Evolutionary conservation across 2,113 vertebrate species (phyloP), one percentile per base, ranked within the genome.

Genomic region (Motacilla tschutschensis): DNA sequence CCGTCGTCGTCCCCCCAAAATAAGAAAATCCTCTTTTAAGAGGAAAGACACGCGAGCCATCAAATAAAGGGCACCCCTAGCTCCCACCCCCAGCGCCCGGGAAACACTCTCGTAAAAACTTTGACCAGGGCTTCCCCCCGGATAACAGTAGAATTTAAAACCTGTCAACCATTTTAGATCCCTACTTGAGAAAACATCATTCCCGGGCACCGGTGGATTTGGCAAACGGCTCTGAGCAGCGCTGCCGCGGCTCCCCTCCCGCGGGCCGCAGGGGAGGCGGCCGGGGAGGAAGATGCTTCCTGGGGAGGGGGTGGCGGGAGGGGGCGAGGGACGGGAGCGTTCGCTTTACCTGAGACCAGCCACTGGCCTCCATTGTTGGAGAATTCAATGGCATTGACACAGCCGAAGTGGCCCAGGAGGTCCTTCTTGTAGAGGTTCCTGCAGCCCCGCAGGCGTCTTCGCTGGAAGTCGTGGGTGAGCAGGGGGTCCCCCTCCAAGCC

Each of bases 301-400:
- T 83, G 87, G 78, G 86, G 28, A 91, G 74, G 62, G 70, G 91
- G 81, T 43, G 58, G 53, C 43, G 79, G 87, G 20, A 90, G 71
- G 48, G 63, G 90, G 83, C 60, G 54, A 77, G 83, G 81, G 81
- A 64, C 76, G 62, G 75, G 83, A 83, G 79, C 88, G 83, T 86
- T 89, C 86, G 82, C 51, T 97, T 97, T 97, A 98, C 99, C 99
- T 93, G 99, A 99, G 96, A 99, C 99, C 93, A 99, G 98, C 98
- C 98, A 99, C 96, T 99, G 98, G 62, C 99, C 99, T 94, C 98
- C 99, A 97, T 97, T 98, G 98, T 99, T 99, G 97, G 99, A 99
- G 96, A 99, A 99, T 98, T 99, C 99, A 92, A 99, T 99, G 97
- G 99, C 99, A 97, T 99, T 99, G 97, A 99, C 99, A 95, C 99